These are phyloP conservation scores for Nibea albiflora DNA, from an alignment of 2,113 vertebrate genomes.

Conservation along the genomic window DNA sequence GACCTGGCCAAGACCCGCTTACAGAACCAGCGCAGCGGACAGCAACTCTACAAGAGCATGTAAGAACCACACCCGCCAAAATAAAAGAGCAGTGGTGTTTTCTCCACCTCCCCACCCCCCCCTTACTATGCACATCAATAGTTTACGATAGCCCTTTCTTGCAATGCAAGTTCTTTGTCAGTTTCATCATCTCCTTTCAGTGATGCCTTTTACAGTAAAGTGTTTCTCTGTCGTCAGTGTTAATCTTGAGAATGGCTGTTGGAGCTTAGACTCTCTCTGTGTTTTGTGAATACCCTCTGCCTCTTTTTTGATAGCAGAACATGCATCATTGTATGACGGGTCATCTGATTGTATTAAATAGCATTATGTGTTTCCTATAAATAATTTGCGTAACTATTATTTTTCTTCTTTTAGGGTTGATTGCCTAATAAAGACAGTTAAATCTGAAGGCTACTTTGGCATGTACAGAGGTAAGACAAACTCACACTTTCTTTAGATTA, in stretches of 20 bases:
- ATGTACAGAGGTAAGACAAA: slow-evolving; percentile 89
- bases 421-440: slow-evolving; percentile 87
- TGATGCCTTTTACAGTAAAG: neutral
- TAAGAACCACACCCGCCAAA: slow-evolving; percentile 56
- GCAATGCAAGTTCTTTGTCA: neutral
- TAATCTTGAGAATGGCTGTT: neutral
- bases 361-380: neutral
- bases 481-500: neutral
- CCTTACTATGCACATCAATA: too few species aligned
- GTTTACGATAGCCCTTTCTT: too few species aligned
- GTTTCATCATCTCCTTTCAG: neutral
- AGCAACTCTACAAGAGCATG: slow-evolving; percentile 88
- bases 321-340: neutral
- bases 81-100: neutral
- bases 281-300: neutral
- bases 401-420: slow-evolving; percentile 82
- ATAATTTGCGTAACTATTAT: neutral
- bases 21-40: slow-evolving; percentile 87
- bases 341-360: neutral
- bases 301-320: neutral
- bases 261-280: too few species aligned
- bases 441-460: slow-evolving; percentile 88
- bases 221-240: neutral
- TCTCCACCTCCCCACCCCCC: too few species aligned
- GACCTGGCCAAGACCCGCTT: slow-evolving; percentile 89